A percentile compares a stretch with the other conserved stretches of the same genome.
phyloP scores from a whole-genome alignment of 2,113 vertebrate genomes.

The Phrynosoma platyrhinos region DNA sequence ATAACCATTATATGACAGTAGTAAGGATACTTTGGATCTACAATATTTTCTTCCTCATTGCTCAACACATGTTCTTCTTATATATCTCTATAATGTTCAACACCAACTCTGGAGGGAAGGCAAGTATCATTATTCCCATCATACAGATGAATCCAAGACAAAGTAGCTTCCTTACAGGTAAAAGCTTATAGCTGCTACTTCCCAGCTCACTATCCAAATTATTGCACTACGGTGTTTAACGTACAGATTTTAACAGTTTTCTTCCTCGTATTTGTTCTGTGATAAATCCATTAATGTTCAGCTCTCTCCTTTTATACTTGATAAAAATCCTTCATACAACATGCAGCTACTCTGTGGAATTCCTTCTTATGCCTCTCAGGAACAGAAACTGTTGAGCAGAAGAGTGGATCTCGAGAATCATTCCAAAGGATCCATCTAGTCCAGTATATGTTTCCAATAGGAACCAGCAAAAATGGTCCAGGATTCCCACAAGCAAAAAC shows the following conservation, averaged over 20 bases:
- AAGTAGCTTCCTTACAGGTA: background rate
- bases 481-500: background rate
- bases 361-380: conserved; percentile 2
- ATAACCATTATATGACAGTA: background rate
- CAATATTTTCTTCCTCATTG: background rate
- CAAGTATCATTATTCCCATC: background rate
- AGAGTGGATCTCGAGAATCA: background rate
- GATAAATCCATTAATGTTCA: background rate
- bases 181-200: accelerated
- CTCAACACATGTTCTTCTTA: background rate
- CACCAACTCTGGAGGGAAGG: background rate
- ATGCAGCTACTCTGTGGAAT: background rate
- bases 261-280: background rate
- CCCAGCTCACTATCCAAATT: background rate
- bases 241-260: background rate
- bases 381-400: no score
- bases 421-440: background rate
- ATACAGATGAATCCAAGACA: background rate
- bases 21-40: background rate
- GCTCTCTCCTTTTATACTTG: conserved; percentile 7
- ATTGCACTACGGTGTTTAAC: background rate
- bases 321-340: background rate
- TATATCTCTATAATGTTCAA: background rate
- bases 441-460: background rate
- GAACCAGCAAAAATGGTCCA: background rate